A percentile compares a stretch with the other conserved stretches of the same genome.
phyloP scores from a whole-genome alignment of 1,140 invertebrate species.

The Trichomalopsis sarcophagae region DNA sequence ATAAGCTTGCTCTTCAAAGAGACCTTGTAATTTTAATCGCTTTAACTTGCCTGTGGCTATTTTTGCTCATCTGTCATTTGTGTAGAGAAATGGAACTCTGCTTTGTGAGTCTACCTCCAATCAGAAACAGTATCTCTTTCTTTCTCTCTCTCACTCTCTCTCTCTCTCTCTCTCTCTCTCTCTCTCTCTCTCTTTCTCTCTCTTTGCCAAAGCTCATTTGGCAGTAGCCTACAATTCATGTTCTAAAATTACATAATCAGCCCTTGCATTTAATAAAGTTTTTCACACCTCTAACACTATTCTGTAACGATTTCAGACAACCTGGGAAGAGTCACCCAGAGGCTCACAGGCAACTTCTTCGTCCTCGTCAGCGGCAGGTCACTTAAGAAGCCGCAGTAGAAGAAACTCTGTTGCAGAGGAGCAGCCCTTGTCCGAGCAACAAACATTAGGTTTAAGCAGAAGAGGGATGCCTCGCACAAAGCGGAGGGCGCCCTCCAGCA shows the following conservation, averaged over 20 bases:
- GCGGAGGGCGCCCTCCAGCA: conserved; percentile 73
- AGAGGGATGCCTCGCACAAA: conserved; percentile 74
- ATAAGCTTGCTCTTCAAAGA: neutral
- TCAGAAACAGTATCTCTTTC: neutral
- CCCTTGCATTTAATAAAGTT: neutral
- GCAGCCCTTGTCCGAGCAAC: conserved; percentile 19
- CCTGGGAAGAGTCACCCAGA: conserved; percentile 48
- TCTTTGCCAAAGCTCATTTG: neutral
- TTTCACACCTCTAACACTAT: neutral
- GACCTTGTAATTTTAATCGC: conserved; percentile 22
- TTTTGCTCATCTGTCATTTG: conserved; percentile 11
- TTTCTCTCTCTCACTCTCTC: neutral
- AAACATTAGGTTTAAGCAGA: conserved; percentile 55
- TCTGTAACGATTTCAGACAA: conserved; percentile 44
- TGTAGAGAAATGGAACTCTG: conserved; percentile 11
- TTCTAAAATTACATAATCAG: neutral
- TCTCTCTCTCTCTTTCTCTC: neutral
- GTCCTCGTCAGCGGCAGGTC: neutral
- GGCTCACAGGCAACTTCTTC: neutral
- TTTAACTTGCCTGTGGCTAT: conserved; percentile 21
- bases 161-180: neutral
- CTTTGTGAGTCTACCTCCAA: conserved; percentile 17
- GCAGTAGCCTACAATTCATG: neutral
- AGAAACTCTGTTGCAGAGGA: conserved; percentile 10
- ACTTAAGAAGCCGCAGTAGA: neutral